Conservation (phyloP, 92 coral and sea anemone species). For the Muricea muricata region DNA sequence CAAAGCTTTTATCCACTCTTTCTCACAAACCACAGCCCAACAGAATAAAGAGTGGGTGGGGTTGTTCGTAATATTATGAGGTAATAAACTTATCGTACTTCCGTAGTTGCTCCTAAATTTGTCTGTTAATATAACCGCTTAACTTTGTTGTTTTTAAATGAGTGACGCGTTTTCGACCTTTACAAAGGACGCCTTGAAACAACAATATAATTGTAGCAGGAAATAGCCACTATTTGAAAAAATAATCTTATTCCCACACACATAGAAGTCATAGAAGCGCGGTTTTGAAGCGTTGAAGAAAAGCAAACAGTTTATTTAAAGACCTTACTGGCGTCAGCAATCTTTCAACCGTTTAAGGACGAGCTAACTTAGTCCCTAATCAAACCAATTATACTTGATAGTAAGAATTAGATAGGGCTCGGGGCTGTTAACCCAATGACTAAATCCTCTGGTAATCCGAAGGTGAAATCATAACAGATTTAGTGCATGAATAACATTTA, state of each 20-base stretch:
- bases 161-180: too few species aligned
- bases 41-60: too few species aligned
- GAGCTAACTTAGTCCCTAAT: neutral
- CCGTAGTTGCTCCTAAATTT: too few species aligned
- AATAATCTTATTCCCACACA: neutral
- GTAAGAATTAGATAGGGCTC: neutral
- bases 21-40: too few species aligned
- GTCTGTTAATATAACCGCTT: too few species aligned
- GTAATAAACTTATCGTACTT: too few species aligned
- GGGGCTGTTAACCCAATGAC: neutral
- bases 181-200: too few species aligned
- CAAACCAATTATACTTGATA: neutral
- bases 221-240: too few species aligned
- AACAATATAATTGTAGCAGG: too few species aligned
- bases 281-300: neutral
- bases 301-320: neutral
- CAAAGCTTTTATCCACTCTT: too few species aligned
- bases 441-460: neutral
- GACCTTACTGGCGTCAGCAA: neutral
- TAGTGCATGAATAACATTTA: neutral
- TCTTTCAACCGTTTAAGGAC: neutral
- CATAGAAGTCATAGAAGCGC: neutral
- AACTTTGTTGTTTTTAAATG: too few species aligned
- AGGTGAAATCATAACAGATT: neutral
- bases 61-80: too few species aligned